A percentile compares a stretch with the other conserved stretches of the same genome.
These are phyloP conservation scores for Microctonus aethiopoides DNA, from an alignment of 2,888 invertebrate genomes.

Conservation along the genomic window DNA sequence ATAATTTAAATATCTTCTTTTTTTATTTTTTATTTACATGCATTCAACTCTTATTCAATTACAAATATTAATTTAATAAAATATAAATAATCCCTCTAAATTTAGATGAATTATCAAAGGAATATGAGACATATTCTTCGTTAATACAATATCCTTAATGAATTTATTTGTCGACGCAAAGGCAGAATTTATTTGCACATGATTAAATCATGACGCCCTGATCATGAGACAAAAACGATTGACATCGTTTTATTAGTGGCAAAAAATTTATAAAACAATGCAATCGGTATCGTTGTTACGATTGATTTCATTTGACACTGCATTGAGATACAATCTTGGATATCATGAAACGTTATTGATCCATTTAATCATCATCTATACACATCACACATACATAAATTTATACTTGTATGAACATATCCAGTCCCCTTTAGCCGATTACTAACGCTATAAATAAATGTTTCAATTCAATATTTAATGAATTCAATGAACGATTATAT, in stretches of 20 bases:
- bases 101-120: no score
- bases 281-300: slow-evolving; percentile 17
- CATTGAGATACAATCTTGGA: slow-evolving; percentile 6
- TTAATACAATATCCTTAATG: not conserved
- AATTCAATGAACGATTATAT: not conserved
- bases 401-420: not conserved
- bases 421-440: not conserved
- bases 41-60: no score
- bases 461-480: not conserved
- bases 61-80: no score
- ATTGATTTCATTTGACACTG: slow-evolving; percentile 27
- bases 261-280: no score
- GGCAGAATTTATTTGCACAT: not conserved
- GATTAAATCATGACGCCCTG: slow-evolving; percentile 44
- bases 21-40: no score
- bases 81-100: no score
- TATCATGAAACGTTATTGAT: slow-evolving; percentile 7
- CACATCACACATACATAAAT: not conserved
- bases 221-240: slow-evolving; percentile 26
- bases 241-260: no score
- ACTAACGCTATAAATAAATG: not conserved
- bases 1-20: no score
- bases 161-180: not conserved
- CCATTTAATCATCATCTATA: not conserved
- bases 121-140: not conserved